Base-by-base conservation (phyloP, 2,113 vertebrate genomes). In the Rhynchopsitta pachyrhyncha region DNA sequence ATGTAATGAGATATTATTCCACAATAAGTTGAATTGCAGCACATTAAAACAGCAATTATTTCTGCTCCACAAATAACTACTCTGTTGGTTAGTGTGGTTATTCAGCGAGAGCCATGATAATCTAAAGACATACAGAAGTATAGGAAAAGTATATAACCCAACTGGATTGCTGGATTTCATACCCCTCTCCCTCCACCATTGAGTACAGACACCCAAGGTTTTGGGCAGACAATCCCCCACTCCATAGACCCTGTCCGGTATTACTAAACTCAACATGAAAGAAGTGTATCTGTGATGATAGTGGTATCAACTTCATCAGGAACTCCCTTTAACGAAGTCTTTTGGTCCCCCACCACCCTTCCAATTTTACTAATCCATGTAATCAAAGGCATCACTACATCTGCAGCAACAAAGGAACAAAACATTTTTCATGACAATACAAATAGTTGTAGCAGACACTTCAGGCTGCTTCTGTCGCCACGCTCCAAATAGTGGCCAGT, bases 201-300 rank as follows among this genome's bases (percentile, higher is more conserved):
- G 53, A 81, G 47, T 8, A 41, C 5, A 41, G 11, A 23, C 7
- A 66, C 4, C 2, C 11, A 70, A 69, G 6, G 4, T 25, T 70
- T 37, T 41, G n/a, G 27, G 10, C 11, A 59, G 69, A 78, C 13
- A 70, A 19, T 3, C 7, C 9, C 55, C 15, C 3, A 11, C 42
- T 5, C 4, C 8, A 27, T 5, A 53, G 31, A 29, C 3, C 2
- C 25, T 3, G 2, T 31, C 39, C 37, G 10, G 18, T 66, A 18
- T 28, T 27, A 11, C 10, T 44, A 4, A 11, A 24, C 1, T 10
- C 7, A 29, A 22, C 1, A 9, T 12, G 3, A 44, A 57, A 60
- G 42, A 52, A 57, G 6, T 75, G 15, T 50, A 82, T 6, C 4
- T 33, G 4, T 9, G 13, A n/a, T 47, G 37, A 69, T 3, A 69